Evolutionary conservation across 2,113 vertebrate species (phyloP), one percentile per base, ranked within the genome.

Genomic region (Pseudorhombus dupliciocellatus): DNA sequence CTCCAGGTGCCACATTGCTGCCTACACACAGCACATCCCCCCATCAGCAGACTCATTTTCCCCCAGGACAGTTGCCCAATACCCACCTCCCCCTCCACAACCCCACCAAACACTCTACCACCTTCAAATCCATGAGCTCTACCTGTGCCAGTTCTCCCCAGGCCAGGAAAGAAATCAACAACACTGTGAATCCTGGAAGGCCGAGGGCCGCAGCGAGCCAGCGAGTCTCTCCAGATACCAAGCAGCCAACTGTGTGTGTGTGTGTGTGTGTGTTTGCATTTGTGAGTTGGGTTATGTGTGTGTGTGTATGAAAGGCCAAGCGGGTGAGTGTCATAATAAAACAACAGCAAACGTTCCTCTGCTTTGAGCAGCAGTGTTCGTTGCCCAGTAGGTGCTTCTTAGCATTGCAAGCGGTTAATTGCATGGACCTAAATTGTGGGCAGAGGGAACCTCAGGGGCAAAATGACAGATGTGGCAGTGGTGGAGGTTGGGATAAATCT

Each of bases 1-100:
- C 69, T 92, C 84, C 92, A 92, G 92, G 89, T 91, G 90, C 80
- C 58, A 70, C 64, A 81, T 88, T 75, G 78, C 68, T 82, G 62
- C 48, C 56, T 44, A 50, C 55, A 70, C 73, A 81, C 74, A 75
- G 79, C 63, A 46, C 56, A 77, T 80, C 70, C 74, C 74, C 75
- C 72, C 53, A 79, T 81, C 80, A 83, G 44, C 70, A 53, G 24
- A 73, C 61, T 55, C 61, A 57, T 67, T 72, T 57, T 63, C 71
- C 79, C 58, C 34, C 54, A 62, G 79, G 57, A 87, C 58, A 70
- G 72, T 48, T 37, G n/a, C 64, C 42, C 26, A 28, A 14, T 2
- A 12, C 48, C 28, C 24, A 58, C 26, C 52, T 5, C 12, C 25
- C 14, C 21, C 11, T 6, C n/a, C 42, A 10, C 11, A 24, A 28